Evolutionary conservation across 2,888 invertebrate species (phyloP), one percentile per base, ranked within the genome.

Genomic region (Amblyteles armatorius): DNA sequence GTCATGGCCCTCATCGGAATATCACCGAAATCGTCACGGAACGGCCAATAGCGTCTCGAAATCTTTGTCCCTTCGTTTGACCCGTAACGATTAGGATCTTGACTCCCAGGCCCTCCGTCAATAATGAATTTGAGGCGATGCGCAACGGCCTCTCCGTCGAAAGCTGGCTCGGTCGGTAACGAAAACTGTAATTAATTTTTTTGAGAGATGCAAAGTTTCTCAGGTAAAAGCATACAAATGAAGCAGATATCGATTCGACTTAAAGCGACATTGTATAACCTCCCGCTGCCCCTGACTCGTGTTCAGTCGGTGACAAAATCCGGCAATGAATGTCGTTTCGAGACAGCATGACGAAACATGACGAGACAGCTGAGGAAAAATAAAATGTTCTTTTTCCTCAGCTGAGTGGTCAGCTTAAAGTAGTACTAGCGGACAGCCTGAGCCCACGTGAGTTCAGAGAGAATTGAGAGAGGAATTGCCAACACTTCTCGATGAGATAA

Each of bases 1-100:
- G 63, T 63, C 33, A 63, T 63, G 63, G 63, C 16, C 6, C 63
- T 33, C 33, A 29, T 29, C 33, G 33, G 63, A 63, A 29, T 33
- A 13, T 33, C 63, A 63, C 5, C 33, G 33, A 63, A 33, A 22
- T 22, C 57, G 9, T 22, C 57, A 1, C 9, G 57, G 26, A 57
- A 11, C 22, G 11, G 3, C 57, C 57, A 13, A 57, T 57, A 57
- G 57, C 57, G 29, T n/a, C 29, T 6, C 63, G 63, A 33, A 63
- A 63, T 63, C 63, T 33, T 63, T 33, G 33, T 6, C 63, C 7
- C 29, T 26, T 6, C 33, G 33, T 13, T 33, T 29, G 33, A 63
- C 33, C 29, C 63, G 29, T 63, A 29, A 29, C 16, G 16, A 33
- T 29, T 16, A 0, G 29, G 16, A 33, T 29, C 33, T 29, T 16